Evolutionary conservation across 2,888 invertebrate genomes (phyloP).

Genomic region (Habroteleia sp.): DNA sequence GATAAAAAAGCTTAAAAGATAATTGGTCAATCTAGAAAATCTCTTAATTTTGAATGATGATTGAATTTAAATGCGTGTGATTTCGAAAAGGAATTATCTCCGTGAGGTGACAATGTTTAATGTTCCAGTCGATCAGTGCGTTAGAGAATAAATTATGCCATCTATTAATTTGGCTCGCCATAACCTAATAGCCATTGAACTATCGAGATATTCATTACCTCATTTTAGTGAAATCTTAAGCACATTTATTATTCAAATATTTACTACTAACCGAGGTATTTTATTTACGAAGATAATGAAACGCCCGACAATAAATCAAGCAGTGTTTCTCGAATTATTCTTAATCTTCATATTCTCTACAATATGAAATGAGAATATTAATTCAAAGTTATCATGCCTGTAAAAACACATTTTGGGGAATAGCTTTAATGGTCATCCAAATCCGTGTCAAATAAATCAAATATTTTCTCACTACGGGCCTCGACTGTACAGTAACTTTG

Average conservation of each 20-base stretch:
- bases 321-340: conserved; percentile 14
- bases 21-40: conserved; percentile 24
- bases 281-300: conserved; percentile 42
- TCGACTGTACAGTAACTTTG: no score
- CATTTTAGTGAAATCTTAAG: conserved; percentile 17
- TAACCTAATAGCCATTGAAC: not conserved
- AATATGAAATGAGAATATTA: conserved; percentile 21
- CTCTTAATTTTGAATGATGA: conserved; percentile 26
- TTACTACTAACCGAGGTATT: conserved; percentile 29
- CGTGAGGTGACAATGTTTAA: conserved; percentile 45
- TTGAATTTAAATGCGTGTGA: conserved; percentile 7
- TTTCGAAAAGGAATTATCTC: conserved; percentile 27
- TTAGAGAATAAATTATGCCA: conserved; percentile 27
- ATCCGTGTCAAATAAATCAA: conserved; percentile 48
- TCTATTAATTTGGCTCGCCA: conserved; percentile 30
- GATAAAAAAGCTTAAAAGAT: conserved; percentile 12
- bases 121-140: conserved; percentile 12
- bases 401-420: conserved; percentile 25
- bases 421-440: conserved; percentile 27
- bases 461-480: conserved; percentile 33
- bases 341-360: conserved; percentile 16
- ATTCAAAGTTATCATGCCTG: conserved; percentile 22
- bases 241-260: conserved; percentile 42
- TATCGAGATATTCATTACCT: conserved; percentile 23
- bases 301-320: conserved; percentile 28